phyloP scores from a whole-genome alignment of 2,113 vertebrate species.

The Pao palembangensis region DNA sequence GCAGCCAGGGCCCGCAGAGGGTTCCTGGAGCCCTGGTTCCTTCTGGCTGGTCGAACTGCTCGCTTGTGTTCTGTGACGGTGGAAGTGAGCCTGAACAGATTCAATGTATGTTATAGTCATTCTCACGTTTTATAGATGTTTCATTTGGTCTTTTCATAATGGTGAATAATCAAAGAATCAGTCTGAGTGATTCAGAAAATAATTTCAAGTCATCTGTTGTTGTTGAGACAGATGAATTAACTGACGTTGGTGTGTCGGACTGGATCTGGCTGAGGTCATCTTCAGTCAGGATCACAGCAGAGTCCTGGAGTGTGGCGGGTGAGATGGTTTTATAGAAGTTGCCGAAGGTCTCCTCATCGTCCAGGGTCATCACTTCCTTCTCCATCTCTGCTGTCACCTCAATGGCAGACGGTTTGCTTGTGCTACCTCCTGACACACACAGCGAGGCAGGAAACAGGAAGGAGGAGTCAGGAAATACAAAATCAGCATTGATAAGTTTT shows the following conservation, averaged over 20 bases:
- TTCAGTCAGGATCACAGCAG: conserved; percentile 53
- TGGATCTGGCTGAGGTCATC: conserved; percentile 70
- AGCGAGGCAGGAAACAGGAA: neutral
- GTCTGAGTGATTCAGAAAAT: neutral
- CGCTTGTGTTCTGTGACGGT: conserved; percentile 75
- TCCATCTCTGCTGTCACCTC: conserved; percentile 75
- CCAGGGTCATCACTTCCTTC: conserved; percentile 79
- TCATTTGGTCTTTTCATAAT: too few relatives aligned
- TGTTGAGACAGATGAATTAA: neutral
- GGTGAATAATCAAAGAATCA: too few relatives aligned
- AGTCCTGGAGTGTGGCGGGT: conserved; percentile 32
- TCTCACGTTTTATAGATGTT: too few relatives aligned
- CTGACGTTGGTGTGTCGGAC: conserved; percentile 70
- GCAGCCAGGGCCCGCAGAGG: conserved; percentile 77
- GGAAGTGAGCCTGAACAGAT: conserved; percentile 67
- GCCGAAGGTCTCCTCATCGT: conserved; percentile 76
- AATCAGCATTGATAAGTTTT: neutral
- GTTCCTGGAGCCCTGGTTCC: conserved; percentile 76
- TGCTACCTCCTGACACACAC: conserved; percentile 47
- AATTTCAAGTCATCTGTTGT: neutral
- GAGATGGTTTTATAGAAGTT: conserved; percentile 71
- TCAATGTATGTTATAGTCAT: too few relatives aligned
- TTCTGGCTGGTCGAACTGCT: conserved; percentile 70
- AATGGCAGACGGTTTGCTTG: conserved; percentile 67
- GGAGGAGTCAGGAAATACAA: conserved; percentile 13